Evolutionary conservation across 2,113 vertebrate species (phyloP).

Genomic region (Alces alces): DNA sequence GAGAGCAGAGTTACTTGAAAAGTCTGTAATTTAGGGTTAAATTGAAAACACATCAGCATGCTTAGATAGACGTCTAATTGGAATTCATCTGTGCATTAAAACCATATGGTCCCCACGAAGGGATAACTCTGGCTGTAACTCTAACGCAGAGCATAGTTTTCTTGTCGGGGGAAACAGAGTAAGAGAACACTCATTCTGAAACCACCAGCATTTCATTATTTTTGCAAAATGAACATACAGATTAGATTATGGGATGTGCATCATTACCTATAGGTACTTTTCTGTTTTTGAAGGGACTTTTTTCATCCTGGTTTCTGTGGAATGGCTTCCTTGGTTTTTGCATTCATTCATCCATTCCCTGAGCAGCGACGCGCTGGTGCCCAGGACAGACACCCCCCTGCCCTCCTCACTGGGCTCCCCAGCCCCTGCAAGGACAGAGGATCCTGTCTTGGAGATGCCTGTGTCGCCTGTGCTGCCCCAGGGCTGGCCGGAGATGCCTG

Average conservation of each 20-base stretch:
- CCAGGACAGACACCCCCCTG: background rate
- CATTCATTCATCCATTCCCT: background rate
- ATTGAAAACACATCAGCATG: slow-evolving; percentile 55
- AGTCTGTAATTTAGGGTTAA: slow-evolving; percentile 60
- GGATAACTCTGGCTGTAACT: background rate
- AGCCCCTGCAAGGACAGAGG: fast-evolving
- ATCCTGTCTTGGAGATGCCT: background rate
- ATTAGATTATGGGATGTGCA: background rate
- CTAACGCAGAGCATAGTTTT: background rate
- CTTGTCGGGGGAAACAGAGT: background rate
- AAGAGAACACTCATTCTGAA: slow-evolving; percentile 4
- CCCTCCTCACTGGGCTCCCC: background rate
- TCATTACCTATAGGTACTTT: background rate
- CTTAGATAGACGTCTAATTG: slow-evolving; percentile 21
- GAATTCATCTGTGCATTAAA: slow-evolving; percentile 43
- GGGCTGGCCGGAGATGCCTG: background rate
- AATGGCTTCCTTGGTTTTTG: background rate
- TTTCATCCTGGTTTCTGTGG: background rate
- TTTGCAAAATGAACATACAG: background rate
- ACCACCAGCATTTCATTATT: background rate
- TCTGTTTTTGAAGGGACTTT: background rate
- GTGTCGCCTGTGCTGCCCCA: background rate
- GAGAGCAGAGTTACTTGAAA: slow-evolving; percentile 54
- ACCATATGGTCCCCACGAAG: background rate
- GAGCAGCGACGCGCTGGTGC: background rate